Conservation (phyloP, 92 coral and sea anemone genomes). For the Siderastrea radians region DNA sequence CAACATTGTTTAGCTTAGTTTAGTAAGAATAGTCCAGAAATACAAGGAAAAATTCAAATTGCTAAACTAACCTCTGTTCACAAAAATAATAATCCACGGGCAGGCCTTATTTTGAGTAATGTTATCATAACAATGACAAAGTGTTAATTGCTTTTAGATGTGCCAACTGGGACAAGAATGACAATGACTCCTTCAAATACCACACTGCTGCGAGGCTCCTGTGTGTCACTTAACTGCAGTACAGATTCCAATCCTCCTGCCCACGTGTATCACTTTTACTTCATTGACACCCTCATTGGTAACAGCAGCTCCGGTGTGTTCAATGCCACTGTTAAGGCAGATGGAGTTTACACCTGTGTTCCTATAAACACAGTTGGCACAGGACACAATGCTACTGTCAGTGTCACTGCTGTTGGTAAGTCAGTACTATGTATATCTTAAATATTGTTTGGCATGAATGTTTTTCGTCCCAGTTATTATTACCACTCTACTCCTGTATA, state of each 20-base stretch:
- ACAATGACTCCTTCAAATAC: slow-evolving; percentile 6
- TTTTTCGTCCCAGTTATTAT: no score
- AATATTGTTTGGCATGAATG: no score
- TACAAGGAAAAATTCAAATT: no score
- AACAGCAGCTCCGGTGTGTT: slow-evolving; percentile 39
- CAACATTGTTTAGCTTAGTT: no score
- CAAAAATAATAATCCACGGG: neutral
- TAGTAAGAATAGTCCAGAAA: no score
- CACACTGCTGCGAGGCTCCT: slow-evolving; percentile 12
- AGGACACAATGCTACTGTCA: slow-evolving; percentile 44
- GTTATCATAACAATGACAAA: neutral
- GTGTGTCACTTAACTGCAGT: slow-evolving; percentile 39
- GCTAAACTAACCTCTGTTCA: no score
- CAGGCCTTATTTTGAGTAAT: neutral
- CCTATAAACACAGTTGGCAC: slow-evolving; percentile 48
- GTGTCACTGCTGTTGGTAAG: slow-evolving; percentile 43
- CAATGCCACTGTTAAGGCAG: slow-evolving; percentile 7
- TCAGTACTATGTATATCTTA: neutral
- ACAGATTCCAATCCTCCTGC: slow-evolving; percentile 55
- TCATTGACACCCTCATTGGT: slow-evolving; percentile 21
- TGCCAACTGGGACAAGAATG: neutral
- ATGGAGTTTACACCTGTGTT: slow-evolving; percentile 62
- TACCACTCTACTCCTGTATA: no score
- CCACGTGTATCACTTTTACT: slow-evolving; percentile 46
- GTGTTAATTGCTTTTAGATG: neutral